Base-by-base conservation (phyloP, 2,797 vertebrate species). In the Mastacembelus armatus region DNA sequence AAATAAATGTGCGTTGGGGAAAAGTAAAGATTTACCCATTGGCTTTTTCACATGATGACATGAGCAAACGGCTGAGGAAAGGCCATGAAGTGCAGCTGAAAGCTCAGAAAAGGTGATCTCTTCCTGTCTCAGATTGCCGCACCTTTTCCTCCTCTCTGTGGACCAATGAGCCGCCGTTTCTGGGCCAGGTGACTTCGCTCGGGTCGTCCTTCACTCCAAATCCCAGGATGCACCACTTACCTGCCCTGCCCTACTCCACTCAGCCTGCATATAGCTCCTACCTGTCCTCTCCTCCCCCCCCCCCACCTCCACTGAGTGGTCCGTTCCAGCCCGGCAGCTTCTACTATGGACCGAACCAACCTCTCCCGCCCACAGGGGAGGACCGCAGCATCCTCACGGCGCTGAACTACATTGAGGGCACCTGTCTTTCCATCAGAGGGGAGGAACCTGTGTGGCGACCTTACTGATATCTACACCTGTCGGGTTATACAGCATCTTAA, bases 381-480 rank as follows among this genome's bases (percentile, higher is more conserved):
- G 89, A 90, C 22, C 80, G 85, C 7, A 77, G 19, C 1, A 2
- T 61, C 0, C 38, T 71, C 45, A 15, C 81, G 1, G 58, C 82
- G 0, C 39, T 90, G 54, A 67, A 79, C 79, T 89, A 86, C 24
- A 83, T 86, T 0, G 89, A 91, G 36, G 88, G 86, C 66, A 59
- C 70, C 7, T 88, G 80, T 84, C 70, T 89, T 33, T 73, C 84
- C 1, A 4, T 87, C 1, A 80, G 90, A 66, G 86, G 87, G 14
- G 91, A 92, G 45, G 91, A 92, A 78, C 77, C 87, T 61, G 85
- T 91, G 1, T 92, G 89, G 91, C 91, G 91, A 66, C 91, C 86
- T 14, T 92, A 92, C n/a, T 91, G 55, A 91, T 44, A 3, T 60
- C 10, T 39, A 2, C 0, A 29, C n/a, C n/a, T n/a, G n/a, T n/a